A percentile compares a stretch with the other conserved stretches of the same genome.
Conservation (phyloP, 2,113 vertebrate genomes). For the Sapayoa aenigma region DNA sequence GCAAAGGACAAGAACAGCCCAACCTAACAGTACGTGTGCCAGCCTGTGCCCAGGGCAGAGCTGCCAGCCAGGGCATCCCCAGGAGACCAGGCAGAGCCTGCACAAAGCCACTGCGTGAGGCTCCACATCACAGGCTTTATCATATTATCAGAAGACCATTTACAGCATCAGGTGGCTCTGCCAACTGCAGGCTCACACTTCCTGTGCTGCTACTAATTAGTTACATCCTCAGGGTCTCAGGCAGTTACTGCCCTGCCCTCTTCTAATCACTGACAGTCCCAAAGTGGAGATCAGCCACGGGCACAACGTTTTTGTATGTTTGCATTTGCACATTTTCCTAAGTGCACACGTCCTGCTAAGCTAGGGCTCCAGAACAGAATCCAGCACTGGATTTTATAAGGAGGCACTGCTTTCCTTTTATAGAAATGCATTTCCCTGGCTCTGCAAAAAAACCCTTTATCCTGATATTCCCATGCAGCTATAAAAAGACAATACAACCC, state of each 20-base stretch:
- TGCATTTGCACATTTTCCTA: not conserved
- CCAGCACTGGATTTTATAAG: slow-evolving; percentile 35
- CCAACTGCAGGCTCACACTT: not conserved
- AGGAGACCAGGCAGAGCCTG: not conserved
- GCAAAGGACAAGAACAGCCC: not conserved
- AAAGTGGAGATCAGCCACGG: not conserved
- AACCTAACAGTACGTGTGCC: not conserved
- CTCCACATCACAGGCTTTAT: not conserved
- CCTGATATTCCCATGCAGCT: slow-evolving; percentile 75
- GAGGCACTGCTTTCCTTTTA: slow-evolving; percentile 70
- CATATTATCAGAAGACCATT: not conserved
- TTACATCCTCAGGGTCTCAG: not conserved
- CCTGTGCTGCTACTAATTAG: not conserved
- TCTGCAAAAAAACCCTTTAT: slow-evolving; percentile 45
- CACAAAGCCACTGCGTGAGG: not conserved
- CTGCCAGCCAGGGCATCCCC: not conserved
- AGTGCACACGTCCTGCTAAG: not conserved
- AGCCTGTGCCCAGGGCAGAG: not conserved
- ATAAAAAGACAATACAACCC: slow-evolving; percentile 76
- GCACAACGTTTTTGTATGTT: not conserved
- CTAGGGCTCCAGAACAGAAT: slow-evolving; percentile 48
- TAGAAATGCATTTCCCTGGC: slow-evolving; percentile 68
- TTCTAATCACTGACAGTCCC: not conserved
- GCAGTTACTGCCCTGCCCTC: not conserved
- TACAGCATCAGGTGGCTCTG: not conserved